Evolutionary conservation across 2,113 vertebrate species (phyloP).

Genomic region (Tricholaema leucomelas): DNA sequence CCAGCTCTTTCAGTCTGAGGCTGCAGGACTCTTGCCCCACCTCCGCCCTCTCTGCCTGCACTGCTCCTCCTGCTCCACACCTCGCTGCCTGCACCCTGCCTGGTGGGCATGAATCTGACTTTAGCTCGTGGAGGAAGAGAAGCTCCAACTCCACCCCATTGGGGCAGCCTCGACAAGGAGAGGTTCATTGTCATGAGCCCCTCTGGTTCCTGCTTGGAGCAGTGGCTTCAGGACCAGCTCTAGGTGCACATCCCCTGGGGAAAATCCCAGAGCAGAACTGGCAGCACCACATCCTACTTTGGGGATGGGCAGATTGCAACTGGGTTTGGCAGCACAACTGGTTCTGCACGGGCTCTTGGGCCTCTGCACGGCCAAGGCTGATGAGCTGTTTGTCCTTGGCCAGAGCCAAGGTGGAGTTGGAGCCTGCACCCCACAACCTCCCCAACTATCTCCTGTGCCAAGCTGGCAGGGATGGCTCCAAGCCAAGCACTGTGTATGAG

Average conservation of each 20-base stretch:
- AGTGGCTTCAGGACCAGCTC: not conserved
- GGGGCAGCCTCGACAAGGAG: not conserved
- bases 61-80: not conserved
- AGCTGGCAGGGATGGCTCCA: not conserved
- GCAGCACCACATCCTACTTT: not conserved
- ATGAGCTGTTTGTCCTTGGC: not conserved
- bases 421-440: not conserved
- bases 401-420: not conserved
- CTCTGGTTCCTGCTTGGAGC: not conserved
- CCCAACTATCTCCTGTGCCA: not conserved
- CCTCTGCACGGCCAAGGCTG: not conserved
- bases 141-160: not conserved
- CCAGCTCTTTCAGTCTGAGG: constrained; percentile 82
- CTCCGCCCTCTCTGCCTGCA: constrained; percentile 44
- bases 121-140: not conserved
- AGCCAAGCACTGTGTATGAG: not conserved
- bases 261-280: not conserved
- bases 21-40: constrained; percentile 69
- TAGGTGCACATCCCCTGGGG: not conserved
- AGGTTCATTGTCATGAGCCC: not conserved
- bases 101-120: not conserved
- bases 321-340: not conserved
- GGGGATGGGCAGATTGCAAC: not conserved
- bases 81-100: not conserved
- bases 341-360: not conserved